phyloP scores from a whole-genome alignment of 2,888 invertebrate species.

The Tetheella fluctuosa region DNA sequence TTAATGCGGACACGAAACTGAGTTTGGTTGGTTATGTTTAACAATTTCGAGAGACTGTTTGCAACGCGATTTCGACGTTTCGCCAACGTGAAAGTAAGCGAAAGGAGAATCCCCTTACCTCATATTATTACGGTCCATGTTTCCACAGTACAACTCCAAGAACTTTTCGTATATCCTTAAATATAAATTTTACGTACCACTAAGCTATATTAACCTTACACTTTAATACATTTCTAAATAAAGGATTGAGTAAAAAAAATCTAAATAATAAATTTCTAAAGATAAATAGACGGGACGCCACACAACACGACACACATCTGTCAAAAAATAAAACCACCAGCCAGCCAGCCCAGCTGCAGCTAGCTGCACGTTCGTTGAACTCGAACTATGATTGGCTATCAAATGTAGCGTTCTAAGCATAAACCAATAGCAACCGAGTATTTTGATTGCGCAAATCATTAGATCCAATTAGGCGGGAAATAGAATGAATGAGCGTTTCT shows the following conservation, averaged over 20 bases:
- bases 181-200: slow-evolving; percentile 3
- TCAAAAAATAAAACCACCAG: slow-evolving; percentile 39
- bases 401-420: not conserved
- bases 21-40: not conserved
- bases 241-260: slow-evolving; percentile 58
- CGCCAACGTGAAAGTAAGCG: slow-evolving; percentile 28
- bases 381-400: slow-evolving; percentile 42
- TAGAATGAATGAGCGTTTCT: not conserved
- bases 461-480: slow-evolving; percentile 40
- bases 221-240: slow-evolving; percentile 61
- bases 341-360: slow-evolving; percentile 40
- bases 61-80: not conserved
- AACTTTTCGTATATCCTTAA: slow-evolving; percentile 9
- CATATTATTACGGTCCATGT: slow-evolving; percentile 78
- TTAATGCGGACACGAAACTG: not conserved
- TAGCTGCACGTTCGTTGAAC: slow-evolving; percentile 53
- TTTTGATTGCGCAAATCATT: slow-evolving; percentile 24
- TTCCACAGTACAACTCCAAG: slow-evolving; percentile 37
- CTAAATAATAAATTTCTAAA: slow-evolving; percentile 63
- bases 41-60: not conserved
- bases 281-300: slow-evolving; percentile 74
- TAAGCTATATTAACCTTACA: slow-evolving; percentile 41
- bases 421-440: slow-evolving; percentile 35
- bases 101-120: slow-evolving; percentile 70
- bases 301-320: slow-evolving; percentile 58